These are phyloP conservation scores for Melanerpes aurifrons DNA, from an alignment of 2,113 vertebrate species.

Conservation along the genomic window DNA sequence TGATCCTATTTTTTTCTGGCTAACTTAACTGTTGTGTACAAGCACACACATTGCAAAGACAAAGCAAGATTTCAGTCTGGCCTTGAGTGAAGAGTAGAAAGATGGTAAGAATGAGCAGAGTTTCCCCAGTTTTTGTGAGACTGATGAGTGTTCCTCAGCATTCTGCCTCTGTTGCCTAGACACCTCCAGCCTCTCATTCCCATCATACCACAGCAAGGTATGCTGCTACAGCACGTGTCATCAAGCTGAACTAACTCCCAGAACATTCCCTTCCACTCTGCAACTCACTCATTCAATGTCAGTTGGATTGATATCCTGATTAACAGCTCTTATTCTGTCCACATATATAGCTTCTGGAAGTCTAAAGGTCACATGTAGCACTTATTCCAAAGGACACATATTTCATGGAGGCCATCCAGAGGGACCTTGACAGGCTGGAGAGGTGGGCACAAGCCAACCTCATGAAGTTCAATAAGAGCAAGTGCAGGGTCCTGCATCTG, in stretches of 20 bases:
- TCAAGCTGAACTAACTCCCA: neutral
- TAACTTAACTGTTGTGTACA: neutral
- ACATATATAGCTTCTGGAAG: neutral
- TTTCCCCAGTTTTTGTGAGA: neutral
- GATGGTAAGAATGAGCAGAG: neutral
- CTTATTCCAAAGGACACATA: neutral
- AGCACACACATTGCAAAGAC: neutral
- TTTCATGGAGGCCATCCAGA: too few species aligned
- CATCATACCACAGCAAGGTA: neutral
- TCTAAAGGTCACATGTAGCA: neutral
- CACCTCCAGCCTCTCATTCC: neutral
- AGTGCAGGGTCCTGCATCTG: too few species aligned
- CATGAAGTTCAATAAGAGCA: too few species aligned
- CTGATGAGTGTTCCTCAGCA: neutral
- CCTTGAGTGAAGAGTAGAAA: neutral
- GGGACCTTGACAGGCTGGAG: too few species aligned
- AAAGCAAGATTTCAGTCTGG: neutral
- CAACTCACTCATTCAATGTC: neutral
- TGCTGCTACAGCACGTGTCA: neutral
- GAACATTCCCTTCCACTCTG: neutral
- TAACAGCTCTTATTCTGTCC: neutral
- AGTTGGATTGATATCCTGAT: rapidly evolving
- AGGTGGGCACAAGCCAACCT: too few species aligned
- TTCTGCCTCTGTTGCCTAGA: neutral
- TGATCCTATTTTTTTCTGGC: neutral